Percentiles rank a stretch among this genome's conserved stretches.
These are phyloP conservation scores for Arizona elegans DNA, from an alignment of 2,113 vertebrate species.

Conservation along the genomic window DNA sequence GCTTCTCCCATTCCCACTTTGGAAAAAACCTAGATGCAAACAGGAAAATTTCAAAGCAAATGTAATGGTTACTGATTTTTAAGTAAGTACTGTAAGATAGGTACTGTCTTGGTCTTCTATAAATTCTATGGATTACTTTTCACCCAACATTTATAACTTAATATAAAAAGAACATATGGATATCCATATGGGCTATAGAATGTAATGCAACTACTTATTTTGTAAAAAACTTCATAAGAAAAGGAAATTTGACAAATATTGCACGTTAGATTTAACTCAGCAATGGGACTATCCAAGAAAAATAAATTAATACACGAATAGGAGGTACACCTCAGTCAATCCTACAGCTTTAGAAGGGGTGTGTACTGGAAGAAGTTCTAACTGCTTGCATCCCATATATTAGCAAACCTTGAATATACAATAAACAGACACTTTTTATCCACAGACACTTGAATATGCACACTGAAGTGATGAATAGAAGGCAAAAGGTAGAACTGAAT, in stretches of 20 bases:
- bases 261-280: neutral
- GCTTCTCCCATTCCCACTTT: neutral
- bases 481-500: neutral
- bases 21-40: neutral
- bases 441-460: neutral
- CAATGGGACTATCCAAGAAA: neutral
- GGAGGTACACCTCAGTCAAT: neutral
- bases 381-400: conserved; percentile 11
- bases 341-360: neutral
- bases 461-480: neutral
- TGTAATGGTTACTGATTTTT: neutral
- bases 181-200: neutral
- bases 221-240: neutral
- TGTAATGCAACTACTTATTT: neutral
- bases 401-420: neutral
- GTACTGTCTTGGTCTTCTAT: neutral
- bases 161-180: neutral
- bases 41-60: neutral
- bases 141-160: neutral
- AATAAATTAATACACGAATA: neutral
- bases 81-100: neutral
- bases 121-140: neutral
- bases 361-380: neutral
- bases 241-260: neutral
- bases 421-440: neutral